Evolutionary conservation across 2,113 vertebrate genomes (phyloP).

Genomic region (Megalops atlanticus): DNA sequence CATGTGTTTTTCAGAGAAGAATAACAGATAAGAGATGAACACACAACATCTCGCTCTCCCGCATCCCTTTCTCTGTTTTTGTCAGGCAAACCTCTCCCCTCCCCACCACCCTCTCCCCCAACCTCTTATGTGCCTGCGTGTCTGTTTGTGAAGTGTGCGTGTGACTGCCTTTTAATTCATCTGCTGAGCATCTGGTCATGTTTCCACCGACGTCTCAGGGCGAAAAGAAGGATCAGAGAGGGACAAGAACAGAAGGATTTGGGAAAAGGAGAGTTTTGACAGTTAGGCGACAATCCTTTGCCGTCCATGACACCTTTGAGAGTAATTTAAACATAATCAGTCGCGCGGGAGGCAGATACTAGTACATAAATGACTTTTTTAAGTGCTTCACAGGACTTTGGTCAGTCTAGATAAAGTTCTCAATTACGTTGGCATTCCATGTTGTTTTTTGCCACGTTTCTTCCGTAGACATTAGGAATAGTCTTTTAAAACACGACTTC

Average conservation of each 20-base stretch:
- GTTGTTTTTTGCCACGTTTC: too few relatives aligned
- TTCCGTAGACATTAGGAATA: too few relatives aligned
- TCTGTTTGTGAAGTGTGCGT: slow-evolving; percentile 34
- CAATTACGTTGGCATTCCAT: not conserved
- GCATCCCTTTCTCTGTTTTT: slow-evolving; percentile 18
- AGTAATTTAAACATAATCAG: slow-evolving; percentile 3
- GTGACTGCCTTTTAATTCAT: slow-evolving; percentile 45
- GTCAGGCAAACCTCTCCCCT: not conserved
- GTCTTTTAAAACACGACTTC: too few relatives aligned
- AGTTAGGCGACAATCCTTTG: slow-evolving; percentile 19
- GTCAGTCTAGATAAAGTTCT: not conserved
- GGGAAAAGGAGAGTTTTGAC: slow-evolving; percentile 7
- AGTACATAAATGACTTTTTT: not conserved
- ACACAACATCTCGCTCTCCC: slow-evolving; percentile 43
- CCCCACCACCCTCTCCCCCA: not conserved
- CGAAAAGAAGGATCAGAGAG: not conserved
- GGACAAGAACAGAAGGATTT: not conserved
- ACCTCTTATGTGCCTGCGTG: slow-evolving; percentile 28
- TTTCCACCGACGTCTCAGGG: slow-evolving; percentile 44
- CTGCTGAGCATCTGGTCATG: slow-evolving; percentile 62
- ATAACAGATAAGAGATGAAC: slow-evolving; percentile 66
- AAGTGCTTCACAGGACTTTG: not conserved
- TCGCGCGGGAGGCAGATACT: slow-evolving; percentile 1
- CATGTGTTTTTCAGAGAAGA: slow-evolving; percentile 69
- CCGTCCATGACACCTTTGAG: slow-evolving; percentile 15